Percentiles rank a stretch among this genome's conserved stretches.
These are phyloP conservation scores for Scaptomyza flava DNA, from an alignment of 2,888 invertebrate species.

Conservation along the genomic window DNA sequence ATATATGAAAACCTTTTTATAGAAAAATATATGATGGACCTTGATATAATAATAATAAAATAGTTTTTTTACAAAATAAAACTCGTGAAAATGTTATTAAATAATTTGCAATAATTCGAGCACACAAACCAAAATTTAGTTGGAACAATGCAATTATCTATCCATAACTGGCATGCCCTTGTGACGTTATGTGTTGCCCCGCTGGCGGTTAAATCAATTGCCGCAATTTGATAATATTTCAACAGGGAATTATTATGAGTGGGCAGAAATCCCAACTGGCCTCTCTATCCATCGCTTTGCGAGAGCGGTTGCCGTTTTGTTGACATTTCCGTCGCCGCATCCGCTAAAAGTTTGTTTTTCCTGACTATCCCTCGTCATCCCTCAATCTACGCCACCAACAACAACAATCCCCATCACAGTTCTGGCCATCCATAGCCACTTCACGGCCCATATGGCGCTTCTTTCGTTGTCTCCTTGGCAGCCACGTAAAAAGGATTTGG, in stretches of 20 bases:
- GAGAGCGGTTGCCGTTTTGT: slow-evolving; percentile 60
- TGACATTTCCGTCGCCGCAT: slow-evolving; percentile 74
- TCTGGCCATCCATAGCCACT: slow-evolving; percentile 31
- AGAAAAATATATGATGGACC: no score
- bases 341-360: slow-evolving; percentile 65
- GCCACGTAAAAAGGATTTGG: slow-evolving; percentile 76
- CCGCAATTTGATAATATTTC: slow-evolving; percentile 82
- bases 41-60: no score
- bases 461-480: slow-evolving; percentile 63
- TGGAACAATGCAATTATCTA: not conserved
- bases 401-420: not conserved
- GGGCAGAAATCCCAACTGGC: slow-evolving; percentile 33
- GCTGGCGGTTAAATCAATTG: slow-evolving; percentile 78
- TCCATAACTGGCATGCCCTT: slow-evolving; percentile 17
- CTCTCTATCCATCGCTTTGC: not conserved
- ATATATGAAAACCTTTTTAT: no score
- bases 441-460: slow-evolving; percentile 48
- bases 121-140: not conserved
- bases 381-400: slow-evolving; percentile 17
- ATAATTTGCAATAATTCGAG: not conserved
- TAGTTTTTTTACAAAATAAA: no score
- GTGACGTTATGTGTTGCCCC: slow-evolving; percentile 36
- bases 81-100: not conserved
- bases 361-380: slow-evolving; percentile 31
- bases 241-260: slow-evolving; percentile 78